phyloP scores from a whole-genome alignment of 2,888 invertebrate genomes.

The Idaea straminata region DNA sequence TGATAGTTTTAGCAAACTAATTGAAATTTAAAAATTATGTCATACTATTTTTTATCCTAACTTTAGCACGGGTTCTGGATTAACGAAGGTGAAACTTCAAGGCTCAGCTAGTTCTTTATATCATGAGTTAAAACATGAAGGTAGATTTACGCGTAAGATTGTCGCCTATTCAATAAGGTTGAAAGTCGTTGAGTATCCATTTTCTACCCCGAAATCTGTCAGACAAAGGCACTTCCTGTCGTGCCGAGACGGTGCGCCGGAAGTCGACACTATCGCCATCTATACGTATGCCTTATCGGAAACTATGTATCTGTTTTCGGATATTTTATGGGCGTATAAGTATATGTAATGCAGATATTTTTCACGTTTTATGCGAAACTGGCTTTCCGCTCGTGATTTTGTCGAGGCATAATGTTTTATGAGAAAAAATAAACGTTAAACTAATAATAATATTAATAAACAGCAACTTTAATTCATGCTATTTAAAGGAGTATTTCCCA shows the following conservation, averaged over 20 bases:
- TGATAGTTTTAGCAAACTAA: too few species aligned
- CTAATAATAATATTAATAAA: too few species aligned
- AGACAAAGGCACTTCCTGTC: conserved; percentile 62
- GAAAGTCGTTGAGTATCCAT: conserved; percentile 18
- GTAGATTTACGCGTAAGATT: background rate
- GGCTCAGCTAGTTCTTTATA: background rate
- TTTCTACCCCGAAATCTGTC: conserved; percentile 32
- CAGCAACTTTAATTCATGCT: too few species aligned
- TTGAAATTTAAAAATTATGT: too few species aligned
- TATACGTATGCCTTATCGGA: conserved; percentile 30
- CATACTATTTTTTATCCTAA: too few species aligned
- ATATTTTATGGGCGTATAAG: background rate
- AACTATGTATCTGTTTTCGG: conserved; percentile 23
- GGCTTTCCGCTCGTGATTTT: background rate
- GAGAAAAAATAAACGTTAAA: too few species aligned
- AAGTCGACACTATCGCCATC: conserved; percentile 51
- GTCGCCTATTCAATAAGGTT: conserved; percentile 19
- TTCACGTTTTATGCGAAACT: background rate
- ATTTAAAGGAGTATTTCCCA: too few species aligned
- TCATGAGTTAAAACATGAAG: background rate
- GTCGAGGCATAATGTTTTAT: too few species aligned
- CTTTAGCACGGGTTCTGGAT: too few species aligned
- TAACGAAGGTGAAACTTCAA: background rate
- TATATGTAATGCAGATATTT: conserved; percentile 4
- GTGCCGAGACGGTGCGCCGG: conserved; percentile 47